A percentile compares a stretch with the other conserved stretches of the same genome.
These are phyloP conservation scores for Florisuga fusca DNA, from an alignment of 2,797 vertebrate genomes.

Conservation along the genomic window DNA sequence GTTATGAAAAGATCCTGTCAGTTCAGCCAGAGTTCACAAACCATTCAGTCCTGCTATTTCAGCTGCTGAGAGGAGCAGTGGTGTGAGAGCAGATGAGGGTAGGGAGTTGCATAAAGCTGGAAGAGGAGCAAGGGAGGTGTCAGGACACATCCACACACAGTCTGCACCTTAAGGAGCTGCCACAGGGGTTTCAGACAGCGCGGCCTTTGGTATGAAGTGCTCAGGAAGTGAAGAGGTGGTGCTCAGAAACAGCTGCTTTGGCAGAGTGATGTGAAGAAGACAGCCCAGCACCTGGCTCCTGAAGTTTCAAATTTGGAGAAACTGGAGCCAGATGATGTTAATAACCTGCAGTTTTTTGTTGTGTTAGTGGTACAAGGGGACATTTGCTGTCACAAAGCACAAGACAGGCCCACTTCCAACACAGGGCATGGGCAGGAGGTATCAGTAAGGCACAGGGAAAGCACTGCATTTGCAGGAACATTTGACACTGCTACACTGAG, in stretches of 20 bases:
- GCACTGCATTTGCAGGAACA: neutral
- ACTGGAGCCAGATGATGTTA: neutral
- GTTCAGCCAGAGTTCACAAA: constrained; percentile 61
- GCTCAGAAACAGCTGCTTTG: neutral
- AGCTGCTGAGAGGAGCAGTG: neutral
- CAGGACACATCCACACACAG: neutral
- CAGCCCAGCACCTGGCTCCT: neutral
- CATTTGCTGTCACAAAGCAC: neutral
- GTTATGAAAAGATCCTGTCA: constrained; percentile 23
- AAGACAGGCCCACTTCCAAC: neutral
- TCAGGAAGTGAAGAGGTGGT: neutral
- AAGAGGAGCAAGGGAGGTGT: neutral
- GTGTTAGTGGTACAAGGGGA: neutral
- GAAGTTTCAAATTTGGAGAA: neutral
- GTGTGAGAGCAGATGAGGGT: neutral
- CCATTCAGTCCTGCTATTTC: neutral
- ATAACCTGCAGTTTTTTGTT: neutral
- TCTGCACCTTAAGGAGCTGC: neutral
- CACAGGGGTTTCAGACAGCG: neutral
- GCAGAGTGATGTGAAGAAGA: neutral
- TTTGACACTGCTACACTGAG: too few relatives aligned
- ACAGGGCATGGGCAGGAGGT: neutral
- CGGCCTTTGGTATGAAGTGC: neutral
- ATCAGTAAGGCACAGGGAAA: neutral
- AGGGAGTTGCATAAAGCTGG: neutral